Evolutionary conservation across 2,113 vertebrate species (phyloP), one percentile per base, ranked within the genome.

Genomic region (Lota lota): DNA sequence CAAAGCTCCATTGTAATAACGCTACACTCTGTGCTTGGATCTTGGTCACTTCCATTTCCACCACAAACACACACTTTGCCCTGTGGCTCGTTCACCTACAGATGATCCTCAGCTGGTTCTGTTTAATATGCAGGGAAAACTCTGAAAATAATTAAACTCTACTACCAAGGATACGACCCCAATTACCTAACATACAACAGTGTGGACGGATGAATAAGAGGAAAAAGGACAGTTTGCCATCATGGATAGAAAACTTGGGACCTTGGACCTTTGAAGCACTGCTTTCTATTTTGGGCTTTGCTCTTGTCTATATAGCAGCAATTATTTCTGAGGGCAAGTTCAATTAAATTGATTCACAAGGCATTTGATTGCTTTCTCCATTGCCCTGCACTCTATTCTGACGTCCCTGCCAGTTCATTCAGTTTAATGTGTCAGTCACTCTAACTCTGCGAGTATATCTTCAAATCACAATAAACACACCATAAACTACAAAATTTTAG

Each of bases 61-160:
- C 69, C 61, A 61, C 69, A 80, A 78, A 79, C 56, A 69, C 57
- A 70, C 58, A 72, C 63, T 79, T 71, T 63, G 73, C 72, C 69
- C 63, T 15, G 19, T 72, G 22, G 71, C 53, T 58, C 54, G 67
- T 70, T 60, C 73, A 75, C 20, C 64, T 61, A 74, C 72, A 77
- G 73, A 83, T 83, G 75, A 81, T 86, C 20, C 60, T 66, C 20
- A 61, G 69, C 65, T 54, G 68, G 68, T 19, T 2, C 53, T 69
- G 63, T 72, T 87, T 85, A 80, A 87, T 81, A 87, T 85, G 77
- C 77, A 73, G 74, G 61, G 77, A 47, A 68, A 68, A 81, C 76
- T 85, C 62, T 28, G 24, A 79, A 83, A 88, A 86, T 84, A 86
- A 90, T 88, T 86, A 76, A 81, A 86, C 79, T 75, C 60, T 12